These are phyloP conservation scores for Aegithalos caudatus DNA, from an alignment of 2,113 vertebrate species.

Conservation along the genomic window DNA sequence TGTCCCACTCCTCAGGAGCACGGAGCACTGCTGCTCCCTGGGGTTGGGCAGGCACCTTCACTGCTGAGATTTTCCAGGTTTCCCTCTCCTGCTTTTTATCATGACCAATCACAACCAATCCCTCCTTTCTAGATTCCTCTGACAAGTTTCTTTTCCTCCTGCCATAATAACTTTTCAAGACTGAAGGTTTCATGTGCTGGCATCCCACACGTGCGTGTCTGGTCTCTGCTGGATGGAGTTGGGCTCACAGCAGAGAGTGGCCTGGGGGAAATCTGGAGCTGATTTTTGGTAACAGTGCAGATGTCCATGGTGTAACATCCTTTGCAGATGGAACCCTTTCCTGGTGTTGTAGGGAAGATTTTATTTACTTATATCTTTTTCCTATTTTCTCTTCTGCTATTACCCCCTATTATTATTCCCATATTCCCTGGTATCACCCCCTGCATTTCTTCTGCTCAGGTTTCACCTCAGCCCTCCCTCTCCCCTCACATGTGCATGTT, in stretches of 20 bases:
- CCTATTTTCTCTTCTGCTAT: not conserved
- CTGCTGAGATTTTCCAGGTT: not conserved
- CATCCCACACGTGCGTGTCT: not conserved
- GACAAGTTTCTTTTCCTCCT: not conserved
- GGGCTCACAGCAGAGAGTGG: accelerated
- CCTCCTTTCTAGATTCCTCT: not conserved
- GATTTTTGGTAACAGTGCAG: not conserved
- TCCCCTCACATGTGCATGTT: not conserved
- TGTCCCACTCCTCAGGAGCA: not conserved
- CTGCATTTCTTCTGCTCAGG: not conserved
- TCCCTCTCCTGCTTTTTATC: not conserved
- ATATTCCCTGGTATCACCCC: not conserved
- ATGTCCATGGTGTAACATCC: not conserved
- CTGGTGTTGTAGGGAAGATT: not conserved
- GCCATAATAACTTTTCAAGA: not conserved
- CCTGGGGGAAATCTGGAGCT: not conserved
- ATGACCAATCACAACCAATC: not conserved
- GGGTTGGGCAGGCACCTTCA: not conserved
- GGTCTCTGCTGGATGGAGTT: not conserved
- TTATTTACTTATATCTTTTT: not conserved
- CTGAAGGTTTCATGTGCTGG: not conserved
- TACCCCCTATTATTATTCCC: too few species aligned
- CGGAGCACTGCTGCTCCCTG: not conserved
- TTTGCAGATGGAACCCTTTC: not conserved
- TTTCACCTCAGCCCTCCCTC: not conserved